phyloP scores from a whole-genome alignment of 2,113 vertebrate species.

The Pangasianodon hypophthalmus region DNA sequence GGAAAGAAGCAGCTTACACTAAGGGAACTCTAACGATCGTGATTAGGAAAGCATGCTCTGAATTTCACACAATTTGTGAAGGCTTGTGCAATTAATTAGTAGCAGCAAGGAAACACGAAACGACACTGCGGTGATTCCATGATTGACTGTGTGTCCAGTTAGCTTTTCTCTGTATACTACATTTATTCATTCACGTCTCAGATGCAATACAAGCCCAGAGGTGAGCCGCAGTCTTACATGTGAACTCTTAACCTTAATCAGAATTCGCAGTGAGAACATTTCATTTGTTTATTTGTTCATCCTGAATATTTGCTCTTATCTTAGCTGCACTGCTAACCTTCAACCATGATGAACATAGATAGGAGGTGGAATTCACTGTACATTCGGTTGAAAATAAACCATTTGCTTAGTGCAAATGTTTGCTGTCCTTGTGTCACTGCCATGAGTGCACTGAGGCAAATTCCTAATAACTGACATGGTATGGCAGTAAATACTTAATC shows the following conservation, averaged over 20 bases:
- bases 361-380: not conserved
- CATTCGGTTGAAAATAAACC: not conserved
- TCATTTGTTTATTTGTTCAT: not conserved
- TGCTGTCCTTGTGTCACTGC: constrained; percentile 7
- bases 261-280: not conserved
- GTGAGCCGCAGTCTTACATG: not conserved
- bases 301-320: constrained; percentile 1
- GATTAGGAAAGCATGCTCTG: not conserved
- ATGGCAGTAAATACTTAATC: not conserved
- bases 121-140: not conserved
- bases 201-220: not conserved
- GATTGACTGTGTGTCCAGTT: not conserved
- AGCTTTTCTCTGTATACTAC: not conserved
- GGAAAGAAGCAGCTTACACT: not conserved
- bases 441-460: not conserved
- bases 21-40: too few relatives aligned
- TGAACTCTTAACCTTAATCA: not conserved
- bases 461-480: too few relatives aligned
- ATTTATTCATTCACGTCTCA: not conserved
- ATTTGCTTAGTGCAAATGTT: not conserved
- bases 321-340: not conserved
- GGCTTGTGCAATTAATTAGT: not conserved
- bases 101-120: not conserved
- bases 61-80: not conserved
- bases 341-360: not conserved